A percentile compares a stretch with the other conserved stretches of the same genome.
Conservation (phyloP, 1,140 invertebrate genomes). For the Bombus waltoni region DNA sequence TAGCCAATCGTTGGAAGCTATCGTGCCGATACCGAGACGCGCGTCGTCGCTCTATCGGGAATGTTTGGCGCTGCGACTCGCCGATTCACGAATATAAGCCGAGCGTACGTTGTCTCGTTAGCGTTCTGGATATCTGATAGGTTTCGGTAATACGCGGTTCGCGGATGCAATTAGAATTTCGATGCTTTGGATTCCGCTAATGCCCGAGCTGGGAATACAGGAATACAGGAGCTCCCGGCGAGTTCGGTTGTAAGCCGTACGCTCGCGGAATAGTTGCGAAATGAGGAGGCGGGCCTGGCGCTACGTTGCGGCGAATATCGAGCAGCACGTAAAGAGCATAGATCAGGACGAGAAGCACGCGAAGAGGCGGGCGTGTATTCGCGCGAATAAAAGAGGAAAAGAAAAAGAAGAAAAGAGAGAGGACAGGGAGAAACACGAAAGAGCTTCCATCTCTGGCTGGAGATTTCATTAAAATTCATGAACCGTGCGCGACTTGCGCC, state of each 20-base stretch:
- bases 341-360: conserved; percentile 34
- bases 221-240: background rate
- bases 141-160: background rate
- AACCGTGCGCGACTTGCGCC: conserved; percentile 75
- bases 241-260: background rate
- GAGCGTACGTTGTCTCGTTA: conserved; percentile 4
- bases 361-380: conserved; percentile 24
- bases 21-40: background rate
- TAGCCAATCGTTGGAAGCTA: background rate
- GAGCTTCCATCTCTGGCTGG: conserved; percentile 73
- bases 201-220: background rate
- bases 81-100: background rate
- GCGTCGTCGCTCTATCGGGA: background rate
- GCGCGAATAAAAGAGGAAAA: conserved; percentile 37
- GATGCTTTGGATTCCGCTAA: background rate
- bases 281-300: conserved; percentile 2
- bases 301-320: conserved; percentile 39
- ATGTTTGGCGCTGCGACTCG: background rate
- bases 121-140: background rate
- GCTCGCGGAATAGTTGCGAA: conserved; percentile 11
- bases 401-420: background rate
- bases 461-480: conserved; percentile 81
- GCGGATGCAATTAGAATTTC: background rate
- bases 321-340: conserved; percentile 38
- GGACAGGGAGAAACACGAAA: conserved; percentile 53